Evolutionary conservation across 2,797 vertebrate species (phyloP).

Genomic region (Prionace glauca): DNA sequence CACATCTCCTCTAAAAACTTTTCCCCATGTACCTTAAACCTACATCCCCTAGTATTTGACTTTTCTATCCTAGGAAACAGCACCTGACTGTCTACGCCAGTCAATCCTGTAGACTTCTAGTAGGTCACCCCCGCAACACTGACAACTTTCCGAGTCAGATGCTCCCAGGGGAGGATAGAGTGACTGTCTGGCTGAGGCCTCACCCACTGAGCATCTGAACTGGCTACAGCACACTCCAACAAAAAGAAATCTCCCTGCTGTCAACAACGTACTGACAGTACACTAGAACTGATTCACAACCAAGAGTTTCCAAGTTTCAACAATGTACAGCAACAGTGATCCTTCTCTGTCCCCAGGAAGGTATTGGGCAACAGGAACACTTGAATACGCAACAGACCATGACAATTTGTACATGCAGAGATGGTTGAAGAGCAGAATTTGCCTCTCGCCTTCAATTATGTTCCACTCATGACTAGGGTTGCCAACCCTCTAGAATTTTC

Average conservation of each 20-base stretch:
- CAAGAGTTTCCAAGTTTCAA: neutral
- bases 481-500: neutral
- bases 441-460: neutral
- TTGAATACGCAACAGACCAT: neutral
- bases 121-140: no score
- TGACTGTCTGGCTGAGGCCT: neutral
- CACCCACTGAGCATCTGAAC: neutral
- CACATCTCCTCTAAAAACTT: no score
- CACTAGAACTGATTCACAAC: neutral
- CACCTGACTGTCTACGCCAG: no score
- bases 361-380: neutral
- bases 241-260: neutral
- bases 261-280: neutral
- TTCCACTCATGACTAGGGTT: neutral
- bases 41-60: no score
- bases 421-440: no score
- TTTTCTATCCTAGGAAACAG: no score
- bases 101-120: no score
- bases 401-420: neutral
- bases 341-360: neutral
- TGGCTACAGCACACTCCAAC: neutral
- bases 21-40: no score
- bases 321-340: neutral
- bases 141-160: neutral
- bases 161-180: neutral